phyloP scores from a whole-genome alignment of 2,113 vertebrate species.

The Datnioides undecimradiatus region DNA sequence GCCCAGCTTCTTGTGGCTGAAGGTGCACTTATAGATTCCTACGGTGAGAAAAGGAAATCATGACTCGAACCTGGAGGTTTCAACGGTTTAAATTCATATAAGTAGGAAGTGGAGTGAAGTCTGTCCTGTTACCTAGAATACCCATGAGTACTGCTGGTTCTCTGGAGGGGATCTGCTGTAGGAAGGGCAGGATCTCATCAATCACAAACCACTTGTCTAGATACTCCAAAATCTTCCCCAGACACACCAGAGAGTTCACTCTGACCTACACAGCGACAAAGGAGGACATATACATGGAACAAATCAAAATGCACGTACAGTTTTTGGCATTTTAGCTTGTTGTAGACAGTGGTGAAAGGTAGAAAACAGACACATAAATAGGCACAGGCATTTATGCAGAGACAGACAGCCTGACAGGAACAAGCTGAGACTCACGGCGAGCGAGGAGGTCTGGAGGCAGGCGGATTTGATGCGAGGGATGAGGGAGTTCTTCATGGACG shows the following conservation, averaged over 20 bases:
- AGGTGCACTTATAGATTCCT: constrained; percentile 99
- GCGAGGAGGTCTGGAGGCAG: constrained; percentile 97
- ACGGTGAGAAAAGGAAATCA: not conserved
- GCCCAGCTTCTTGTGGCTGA: constrained; percentile 97
- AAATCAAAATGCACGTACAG: not conserved
- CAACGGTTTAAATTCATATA: not conserved
- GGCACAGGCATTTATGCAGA: not conserved
- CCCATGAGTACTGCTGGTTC: constrained; percentile 99
- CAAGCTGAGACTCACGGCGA: constrained; percentile 89
- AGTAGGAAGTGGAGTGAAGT: not conserved
- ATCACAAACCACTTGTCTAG: constrained; percentile 99
- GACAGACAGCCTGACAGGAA: not conserved
- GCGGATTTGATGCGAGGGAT: constrained; percentile 97
- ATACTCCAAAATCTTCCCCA: constrained; percentile 98
- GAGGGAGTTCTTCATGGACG: constrained; percentile 99
- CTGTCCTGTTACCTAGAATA: constrained; percentile 89
- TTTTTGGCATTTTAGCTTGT: not conserved
- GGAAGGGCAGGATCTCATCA: constrained; percentile 97
- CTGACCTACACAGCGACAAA: constrained; percentile 86
- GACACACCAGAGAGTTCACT: constrained; percentile 97
- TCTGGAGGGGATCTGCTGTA: constrained; percentile 97
- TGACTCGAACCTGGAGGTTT: not conserved
- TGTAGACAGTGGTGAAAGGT: not conserved
- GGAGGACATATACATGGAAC: not conserved
- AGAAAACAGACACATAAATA: not conserved